Evolutionary conservation across 2,797 vertebrate genomes (phyloP), one percentile per base, ranked within the genome.

Genomic region (Pipistrellus pygmaeus): DNA sequence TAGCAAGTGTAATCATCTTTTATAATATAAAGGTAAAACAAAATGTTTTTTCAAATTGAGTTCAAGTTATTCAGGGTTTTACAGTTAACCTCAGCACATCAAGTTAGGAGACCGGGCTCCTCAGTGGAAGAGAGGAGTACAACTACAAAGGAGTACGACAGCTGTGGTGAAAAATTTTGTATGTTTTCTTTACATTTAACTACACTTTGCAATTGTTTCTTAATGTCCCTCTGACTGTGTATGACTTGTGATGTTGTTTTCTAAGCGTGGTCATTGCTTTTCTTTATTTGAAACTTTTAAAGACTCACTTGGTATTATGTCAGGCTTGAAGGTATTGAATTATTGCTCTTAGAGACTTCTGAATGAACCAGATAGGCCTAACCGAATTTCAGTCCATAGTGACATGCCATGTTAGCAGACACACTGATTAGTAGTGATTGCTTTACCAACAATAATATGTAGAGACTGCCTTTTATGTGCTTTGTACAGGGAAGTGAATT

Each of bases 251-350:
- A 95, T 46, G 30, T 51, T 87, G 38, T 84, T 93, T 91, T 87
- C 38, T 73, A 85, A 32, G 46, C 60, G 18, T 25, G 6, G 4
- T 72, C 32, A 13, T 87, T 75, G 27, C 73, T 90, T 66, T 87
- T 93, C 32, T 92, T 85, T 62, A 69, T 93, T 96, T 88, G 68
- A 90, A 96, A 86, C 25, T 75, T 7, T 75, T 32, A 35, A 57
- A 92, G 46, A 84, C 21, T 90, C 20, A 92, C n/a, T 18, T 75
- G 21, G 27, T 87, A 21, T 80, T 72, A 78, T 75, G 6, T 72
- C 35, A 81, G 92, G 48, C 18, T 86, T 25, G 81, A 71, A 91
- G 30, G 23, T 90, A 94, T 41, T 91, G 76, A 91, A 51, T 71
- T 48, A 82, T 85, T 25, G 78, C 62, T 82, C 48, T 84, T 69